phyloP scores from a whole-genome alignment of 2,888 invertebrate genomes.

The Poecilobothrus nobilitatus region DNA sequence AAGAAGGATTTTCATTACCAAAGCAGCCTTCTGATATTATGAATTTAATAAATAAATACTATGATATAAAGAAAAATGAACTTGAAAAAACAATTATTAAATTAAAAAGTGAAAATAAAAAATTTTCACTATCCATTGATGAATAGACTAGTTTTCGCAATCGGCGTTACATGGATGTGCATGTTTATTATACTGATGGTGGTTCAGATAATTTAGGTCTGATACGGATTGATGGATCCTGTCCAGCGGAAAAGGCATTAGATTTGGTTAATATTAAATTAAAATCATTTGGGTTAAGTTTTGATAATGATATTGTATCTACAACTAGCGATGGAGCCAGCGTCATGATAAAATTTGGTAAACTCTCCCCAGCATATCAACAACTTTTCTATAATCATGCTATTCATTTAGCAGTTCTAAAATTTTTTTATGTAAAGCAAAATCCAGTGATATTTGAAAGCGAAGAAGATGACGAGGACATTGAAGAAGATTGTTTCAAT shows the following conservation, averaged over 20 bases:
- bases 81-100: background rate
- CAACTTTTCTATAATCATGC: constrained; percentile 15
- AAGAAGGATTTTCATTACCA: constrained; percentile 11
- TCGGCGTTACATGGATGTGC: constrained; percentile 11
- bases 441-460: background rate
- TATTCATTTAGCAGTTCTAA: constrained; percentile 11
- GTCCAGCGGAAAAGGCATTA: constrained; percentile 7
- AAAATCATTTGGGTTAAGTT: constrained; percentile 8
- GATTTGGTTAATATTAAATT: constrained; percentile 8
- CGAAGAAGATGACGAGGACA: background rate
- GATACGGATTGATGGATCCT: constrained; percentile 10
- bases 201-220: constrained; percentile 11
- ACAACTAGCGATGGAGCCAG: constrained; percentile 14
- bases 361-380: constrained; percentile 10
- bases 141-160: constrained; percentile 13
- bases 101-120: constrained; percentile 9
- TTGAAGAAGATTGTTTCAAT: background rate
- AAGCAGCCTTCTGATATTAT: constrained; percentile 10
- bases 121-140: constrained; percentile 10
- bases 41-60: constrained; percentile 7
- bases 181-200: constrained; percentile 10
- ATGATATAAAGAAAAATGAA: constrained; percentile 5
- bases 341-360: constrained; percentile 13
- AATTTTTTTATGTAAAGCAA: background rate
- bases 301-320: constrained; percentile 9